Evolutionary conservation across 2,888 invertebrate species (phyloP).

Genomic region (Oscheius sp.): DNA sequence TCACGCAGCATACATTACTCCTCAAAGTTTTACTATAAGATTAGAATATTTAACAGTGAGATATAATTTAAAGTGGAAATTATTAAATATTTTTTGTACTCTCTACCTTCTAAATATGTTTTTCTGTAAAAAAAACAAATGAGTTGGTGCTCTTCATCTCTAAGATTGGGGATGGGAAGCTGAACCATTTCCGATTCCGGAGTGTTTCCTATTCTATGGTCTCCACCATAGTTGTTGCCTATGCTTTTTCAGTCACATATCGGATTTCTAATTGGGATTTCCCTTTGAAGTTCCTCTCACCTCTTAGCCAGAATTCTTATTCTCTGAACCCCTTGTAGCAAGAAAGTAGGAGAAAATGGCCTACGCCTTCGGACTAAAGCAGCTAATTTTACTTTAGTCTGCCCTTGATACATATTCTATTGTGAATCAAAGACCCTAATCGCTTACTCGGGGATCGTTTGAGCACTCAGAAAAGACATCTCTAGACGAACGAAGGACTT

Average conservation of each 20-base stretch:
- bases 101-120: too few relatives aligned
- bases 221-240: neutral
- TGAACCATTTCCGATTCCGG: slow-evolving; percentile 16
- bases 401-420: neutral
- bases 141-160: too few relatives aligned
- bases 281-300: too few relatives aligned
- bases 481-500: slow-evolving; percentile 1
- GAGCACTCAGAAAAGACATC: neutral
- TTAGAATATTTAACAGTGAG: too few relatives aligned
- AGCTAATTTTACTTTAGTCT: neutral
- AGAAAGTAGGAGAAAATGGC: too few relatives aligned
- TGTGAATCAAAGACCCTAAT: neutral
- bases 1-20: too few relatives aligned
- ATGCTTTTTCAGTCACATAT: slow-evolving; percentile 10
- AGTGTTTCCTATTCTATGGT: neutral
- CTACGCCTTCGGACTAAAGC: neutral
- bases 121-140: too few relatives aligned
- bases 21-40: too few relatives aligned
- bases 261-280: slow-evolving; percentile 25
- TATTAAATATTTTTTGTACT: too few relatives aligned
- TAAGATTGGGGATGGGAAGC: too few relatives aligned
- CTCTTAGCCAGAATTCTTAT: neutral
- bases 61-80: too few relatives aligned
- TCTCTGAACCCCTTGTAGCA: neutral
- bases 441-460: neutral